A percentile compares a stretch with the other conserved stretches of the same genome.
Conservation (phyloP, 2,888 invertebrate species). For the Melangyna quadrimaculata region DNA sequence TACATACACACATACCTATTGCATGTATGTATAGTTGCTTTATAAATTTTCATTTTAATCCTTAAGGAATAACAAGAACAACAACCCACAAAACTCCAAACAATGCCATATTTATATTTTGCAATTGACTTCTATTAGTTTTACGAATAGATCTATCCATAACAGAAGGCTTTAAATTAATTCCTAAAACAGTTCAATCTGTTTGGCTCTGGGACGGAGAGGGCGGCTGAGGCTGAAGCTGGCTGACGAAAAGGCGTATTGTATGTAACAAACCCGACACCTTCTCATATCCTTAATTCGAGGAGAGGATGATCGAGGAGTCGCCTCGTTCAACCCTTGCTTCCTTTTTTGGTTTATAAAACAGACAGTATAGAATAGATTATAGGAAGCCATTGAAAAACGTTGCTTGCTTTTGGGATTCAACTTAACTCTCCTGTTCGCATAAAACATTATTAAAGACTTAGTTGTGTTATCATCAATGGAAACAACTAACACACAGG, state of each 20-base stretch:
- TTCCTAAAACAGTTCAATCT: conserved; percentile 59
- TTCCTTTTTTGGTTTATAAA: neutral
- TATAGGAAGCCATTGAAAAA: conserved; percentile 23
- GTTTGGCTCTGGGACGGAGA: neutral
- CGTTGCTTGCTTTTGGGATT: conserved; percentile 63
- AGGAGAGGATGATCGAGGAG: neutral
- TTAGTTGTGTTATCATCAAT: conserved; percentile 68
- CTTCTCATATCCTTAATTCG: neutral
- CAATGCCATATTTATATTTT: conserved; percentile 51
- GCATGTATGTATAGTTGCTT: neutral
- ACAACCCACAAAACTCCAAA: conserved; percentile 33
- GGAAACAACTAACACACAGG: conserved; percentile 53
- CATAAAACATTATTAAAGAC: conserved; percentile 69
- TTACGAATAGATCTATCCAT: conserved; percentile 43
- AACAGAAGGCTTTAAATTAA: conserved; percentile 63
- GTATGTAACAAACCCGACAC: conserved; percentile 43
- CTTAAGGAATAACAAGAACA: conserved; percentile 5
- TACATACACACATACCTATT: neutral
- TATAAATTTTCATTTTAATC: conserved; percentile 51
- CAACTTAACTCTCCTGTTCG: conserved; percentile 52
- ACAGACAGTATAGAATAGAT: neutral
- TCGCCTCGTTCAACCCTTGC: conserved; percentile 3
- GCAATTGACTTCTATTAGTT: conserved; percentile 69
- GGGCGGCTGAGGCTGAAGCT: neutral
- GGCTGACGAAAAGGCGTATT: conserved; percentile 8